These are phyloP conservation scores for Spea multiplicata DNA, from an alignment of 2,113 vertebrate genomes.

Conservation along the genomic window DNA sequence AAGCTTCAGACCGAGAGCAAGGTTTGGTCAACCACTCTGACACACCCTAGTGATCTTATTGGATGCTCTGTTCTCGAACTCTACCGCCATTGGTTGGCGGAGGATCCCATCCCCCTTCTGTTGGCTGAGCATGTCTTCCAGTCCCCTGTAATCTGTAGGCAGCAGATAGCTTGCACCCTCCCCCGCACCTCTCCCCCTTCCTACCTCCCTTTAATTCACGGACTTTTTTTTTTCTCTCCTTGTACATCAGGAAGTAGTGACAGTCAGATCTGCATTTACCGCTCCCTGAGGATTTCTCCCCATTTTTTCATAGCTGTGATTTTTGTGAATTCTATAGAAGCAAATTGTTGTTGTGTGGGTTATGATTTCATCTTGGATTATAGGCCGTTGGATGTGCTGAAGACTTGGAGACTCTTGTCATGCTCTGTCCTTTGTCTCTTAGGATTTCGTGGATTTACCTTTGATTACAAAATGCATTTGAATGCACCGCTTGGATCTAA, in stretches of 20 bases:
- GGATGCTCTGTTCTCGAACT: background rate
- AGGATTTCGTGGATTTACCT: too few species aligned
- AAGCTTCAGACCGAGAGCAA: background rate
- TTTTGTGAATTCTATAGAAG: too few species aligned
- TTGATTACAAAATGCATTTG: background rate
- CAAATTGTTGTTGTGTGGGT: too few species aligned
- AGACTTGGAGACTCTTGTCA: accelerated
- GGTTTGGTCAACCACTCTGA: background rate
- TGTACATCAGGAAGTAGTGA: slow-evolving; percentile 39
- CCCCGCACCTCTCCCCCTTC: background rate
- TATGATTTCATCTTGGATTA: too few species aligned
- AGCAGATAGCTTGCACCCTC: background rate
- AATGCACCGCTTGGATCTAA: background rate
- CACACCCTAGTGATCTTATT: slow-evolving; percentile 14
- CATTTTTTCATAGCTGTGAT: background rate
- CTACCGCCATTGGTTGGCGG: background rate
- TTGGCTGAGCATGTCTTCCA: background rate
- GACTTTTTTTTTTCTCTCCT: slow-evolving; percentile 24
- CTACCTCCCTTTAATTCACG: slow-evolving; percentile 18
- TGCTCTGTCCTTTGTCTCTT: accelerated
- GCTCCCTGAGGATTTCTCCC: slow-evolving; percentile 1
- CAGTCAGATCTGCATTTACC: background rate
- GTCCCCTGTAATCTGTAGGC: slow-evolving; percentile 5
- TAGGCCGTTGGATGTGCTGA: background rate
- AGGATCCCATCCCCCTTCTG: slow-evolving; percentile 34